Evolutionary conservation across 2,797 vertebrate species (phyloP), one percentile per base, ranked within the genome.

Genomic region (Acanthopagrus latus): DNA sequence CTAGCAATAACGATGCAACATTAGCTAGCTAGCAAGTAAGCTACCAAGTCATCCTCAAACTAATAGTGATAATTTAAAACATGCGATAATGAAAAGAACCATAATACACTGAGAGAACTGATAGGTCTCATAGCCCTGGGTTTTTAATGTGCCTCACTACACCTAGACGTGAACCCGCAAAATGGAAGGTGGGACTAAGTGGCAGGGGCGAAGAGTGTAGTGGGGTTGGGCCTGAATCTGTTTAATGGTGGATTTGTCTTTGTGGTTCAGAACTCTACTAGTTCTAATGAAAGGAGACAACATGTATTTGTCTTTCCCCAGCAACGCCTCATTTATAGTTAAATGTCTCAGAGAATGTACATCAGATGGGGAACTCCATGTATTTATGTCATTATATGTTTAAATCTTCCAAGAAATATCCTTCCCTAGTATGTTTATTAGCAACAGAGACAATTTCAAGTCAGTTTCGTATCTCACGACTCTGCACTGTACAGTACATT

Each of bases 321-420:
- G 54, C 20, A 56, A 63, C 27, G 56, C 55, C 62, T 64, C 76
- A 70, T 83, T 82, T 71, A 73, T 38, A 52, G 55, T 63, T 73
- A 56, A 77, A 77, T 51, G 25, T 64, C 58, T 82, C 41, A 33
- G 29, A 74, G 25, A 81, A 88, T 81, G 50, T 65, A 63, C 77
- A 68, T 66, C 85, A 90, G 85, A 83, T 87, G 86, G 74, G 41
- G 11, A 5, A 74, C 48, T 77, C 43, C 70, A 64, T 55, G 46
- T 56, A 18, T 77, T 76, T 58, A 20, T 84, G 64, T 82, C 56
- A 66, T n/a, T 57, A 62, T 54, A 51, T 77, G 56, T 81, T 88
- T 70, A 64, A 59, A 71, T 81, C 54, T 58, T 68, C 52, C 12
- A 29, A 47, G 41, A 38, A 52, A 33, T n/a, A 51, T 48, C 71